A percentile compares a stretch with the other conserved stretches of the same genome.
Evolutionary conservation across 2,113 vertebrate genomes (phyloP).

Genomic region (Corynorhinus townsendii): DNA sequence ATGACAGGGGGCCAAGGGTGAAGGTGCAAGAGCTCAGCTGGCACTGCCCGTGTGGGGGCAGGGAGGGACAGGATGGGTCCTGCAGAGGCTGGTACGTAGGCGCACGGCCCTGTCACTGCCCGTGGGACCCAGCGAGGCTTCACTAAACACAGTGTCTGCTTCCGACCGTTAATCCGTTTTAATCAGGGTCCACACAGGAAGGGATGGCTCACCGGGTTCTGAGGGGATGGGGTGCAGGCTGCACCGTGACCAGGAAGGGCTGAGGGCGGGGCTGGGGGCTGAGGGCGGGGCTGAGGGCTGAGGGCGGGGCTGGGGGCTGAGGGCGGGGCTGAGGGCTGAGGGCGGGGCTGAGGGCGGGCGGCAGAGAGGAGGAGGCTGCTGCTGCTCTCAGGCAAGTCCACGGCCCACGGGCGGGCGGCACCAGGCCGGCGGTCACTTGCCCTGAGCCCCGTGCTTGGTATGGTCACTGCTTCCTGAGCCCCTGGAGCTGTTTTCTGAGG

Average conservation of each 20-base stretch:
- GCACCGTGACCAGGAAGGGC: not conserved
- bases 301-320: not conserved
- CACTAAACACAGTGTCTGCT: constrained; percentile 78
- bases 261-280: not conserved
- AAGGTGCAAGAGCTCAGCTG: not conserved
- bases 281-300: too few relatives aligned
- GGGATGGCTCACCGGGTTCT: not conserved
- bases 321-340: not conserved
- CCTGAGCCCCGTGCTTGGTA: not conserved
- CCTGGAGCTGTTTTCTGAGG: too few relatives aligned
- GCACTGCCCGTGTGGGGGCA: not conserved
- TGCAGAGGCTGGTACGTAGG: constrained; percentile 56
- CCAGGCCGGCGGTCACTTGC: too few relatives aligned
- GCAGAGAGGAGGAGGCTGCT: too few relatives aligned
- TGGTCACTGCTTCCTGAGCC: too few relatives aligned
- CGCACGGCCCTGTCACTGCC: constrained; percentile 67
- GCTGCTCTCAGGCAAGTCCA: too few relatives aligned
- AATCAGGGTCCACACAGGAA: constrained; percentile 69
- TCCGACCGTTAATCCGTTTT: constrained; percentile 76
- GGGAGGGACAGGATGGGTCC: constrained; percentile 68
- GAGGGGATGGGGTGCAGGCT: constrained; percentile 16
- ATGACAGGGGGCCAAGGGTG: accelerated
- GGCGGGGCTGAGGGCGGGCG: not conserved
- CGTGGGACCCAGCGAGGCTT: constrained; percentile 58
- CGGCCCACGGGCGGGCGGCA: not conserved